Base-by-base conservation (phyloP, 1,140 invertebrate genomes). In the Drosophila melanica region DNA sequence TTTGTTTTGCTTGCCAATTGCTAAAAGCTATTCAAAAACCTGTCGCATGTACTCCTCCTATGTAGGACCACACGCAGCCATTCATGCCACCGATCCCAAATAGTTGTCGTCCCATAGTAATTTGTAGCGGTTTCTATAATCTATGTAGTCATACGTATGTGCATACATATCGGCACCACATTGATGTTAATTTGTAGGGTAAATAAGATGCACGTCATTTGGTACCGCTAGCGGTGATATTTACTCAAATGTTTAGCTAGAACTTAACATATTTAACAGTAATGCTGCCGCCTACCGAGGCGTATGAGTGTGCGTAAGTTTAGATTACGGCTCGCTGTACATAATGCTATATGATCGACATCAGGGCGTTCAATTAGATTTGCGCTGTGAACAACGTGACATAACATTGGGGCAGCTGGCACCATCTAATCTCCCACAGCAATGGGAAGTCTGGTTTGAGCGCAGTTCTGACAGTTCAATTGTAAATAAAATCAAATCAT, bases 191-290 rank as follows among this genome's bases (percentile, higher is more conserved):
- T 86, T 89, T 82, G 48, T 59, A 53, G 27, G 59, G 58, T 60
- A 70, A 86, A 75, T 73, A 87, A 10, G 48, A 50, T 69, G 81
- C 72, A 85, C 81, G 81, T 84, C 81, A 85, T 50, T 66, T 53
- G 57, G 10, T 44, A 30, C 44, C 42, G 33, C 4, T 12, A 37
- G 35, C 37, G 48, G 14, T 47, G 20, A 66, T 86, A 63, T 86
- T 86, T 86, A 79, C 79, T 53, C 82, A 86, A 86, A 76, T 87
- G 82, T 76, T 86, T 86, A 86, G 77, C 81, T 62, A 20, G 10
- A 75, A 58, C 8, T 42, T 39, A 60, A 60, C 54, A 79, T 42
- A 55, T 42, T 39, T 27, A 16, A 30, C 41, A 48, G 30, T n/a
- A 30, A 10, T 30, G 44, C 35, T 18, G 11, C 14, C 55, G 11